Percentiles rank a stretch among this genome's conserved stretches.
phyloP scores from a whole-genome alignment of 2,113 vertebrate species.

The Triplophysa rosa region DNA sequence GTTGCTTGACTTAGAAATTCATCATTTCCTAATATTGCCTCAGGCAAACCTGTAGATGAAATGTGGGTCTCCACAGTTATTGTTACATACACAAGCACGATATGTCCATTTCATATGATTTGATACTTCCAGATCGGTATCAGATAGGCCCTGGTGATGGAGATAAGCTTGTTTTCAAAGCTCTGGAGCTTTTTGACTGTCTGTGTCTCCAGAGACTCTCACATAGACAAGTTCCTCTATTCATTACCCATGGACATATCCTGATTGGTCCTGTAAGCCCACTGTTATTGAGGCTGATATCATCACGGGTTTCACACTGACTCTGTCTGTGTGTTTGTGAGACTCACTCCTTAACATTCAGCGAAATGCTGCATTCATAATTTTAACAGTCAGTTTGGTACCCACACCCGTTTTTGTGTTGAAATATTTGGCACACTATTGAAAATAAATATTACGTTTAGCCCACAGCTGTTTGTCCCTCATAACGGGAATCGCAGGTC shows the following conservation, averaged over 20 bases:
- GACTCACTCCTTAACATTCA: not conserved
- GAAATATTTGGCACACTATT: not conserved
- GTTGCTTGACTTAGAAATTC: too few relatives aligned
- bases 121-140: not conserved
- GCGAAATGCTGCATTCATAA: not conserved
- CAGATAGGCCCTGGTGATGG: not conserved
- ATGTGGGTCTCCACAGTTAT: too few relatives aligned
- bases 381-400: not conserved
- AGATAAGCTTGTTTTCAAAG: not conserved
- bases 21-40: too few relatives aligned
- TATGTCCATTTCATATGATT: not conserved
- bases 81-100: not conserved
- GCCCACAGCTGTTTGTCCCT: not conserved
- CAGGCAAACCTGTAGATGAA: too few relatives aligned
- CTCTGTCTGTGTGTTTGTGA: not conserved
- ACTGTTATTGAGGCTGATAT: conserved; percentile 24
- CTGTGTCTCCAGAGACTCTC: conserved; percentile 19
- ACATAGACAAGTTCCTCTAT: conserved; percentile 37
- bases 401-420: not conserved
- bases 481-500: not conserved
- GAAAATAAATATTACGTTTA: not conserved
- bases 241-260: conserved; percentile 29
- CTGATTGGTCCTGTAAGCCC: conserved; percentile 38
- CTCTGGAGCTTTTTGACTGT: conserved; percentile 29
- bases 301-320: not conserved